A percentile compares a stretch with the other conserved stretches of the same genome.
These are phyloP conservation scores for Equus quagga DNA, from an alignment of 2,113 vertebrate genomes.

Conservation along the genomic window DNA sequence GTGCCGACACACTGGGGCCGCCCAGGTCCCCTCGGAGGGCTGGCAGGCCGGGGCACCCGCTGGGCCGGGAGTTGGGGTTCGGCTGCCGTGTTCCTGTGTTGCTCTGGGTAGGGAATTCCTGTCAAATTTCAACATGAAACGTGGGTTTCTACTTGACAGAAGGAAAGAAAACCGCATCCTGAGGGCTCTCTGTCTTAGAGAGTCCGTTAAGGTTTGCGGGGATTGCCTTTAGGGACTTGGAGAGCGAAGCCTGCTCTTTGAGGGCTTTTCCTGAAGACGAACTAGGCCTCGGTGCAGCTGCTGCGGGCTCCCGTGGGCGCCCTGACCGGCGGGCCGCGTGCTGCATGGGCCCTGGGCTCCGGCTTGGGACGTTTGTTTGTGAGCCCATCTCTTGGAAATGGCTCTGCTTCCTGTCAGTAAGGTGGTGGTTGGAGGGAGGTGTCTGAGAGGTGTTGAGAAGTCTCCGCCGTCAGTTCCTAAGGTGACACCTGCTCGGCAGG, in stretches of 20 bases:
- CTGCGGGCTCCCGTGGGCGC: not conserved
- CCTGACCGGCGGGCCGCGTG: rapidly evolving
- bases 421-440: not conserved
- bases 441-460: not conserved
- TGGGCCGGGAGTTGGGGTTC: not conserved
- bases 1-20: not conserved
- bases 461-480: too few relatives aligned
- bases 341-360: not conserved
- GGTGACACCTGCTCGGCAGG: not conserved
- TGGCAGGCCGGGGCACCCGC: not conserved
- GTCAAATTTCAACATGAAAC: not conserved
- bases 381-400: not conserved
- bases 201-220: not conserved
- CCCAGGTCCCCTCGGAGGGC: not conserved
- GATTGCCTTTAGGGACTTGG: not conserved
- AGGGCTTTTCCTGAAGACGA: not conserved
- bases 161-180: rapidly evolving
- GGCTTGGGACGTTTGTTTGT: not conserved
- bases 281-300: not conserved
- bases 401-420: not conserved
- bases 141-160: not conserved
- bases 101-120: not conserved
- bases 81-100: rapidly evolving
- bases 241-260: too few relatives aligned
- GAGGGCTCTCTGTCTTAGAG: not conserved